A percentile compares a stretch with the other conserved stretches of the same genome.
phyloP scores from a whole-genome alignment of 2,888 invertebrate genomes.

The Autographa pulchrina region DNA sequence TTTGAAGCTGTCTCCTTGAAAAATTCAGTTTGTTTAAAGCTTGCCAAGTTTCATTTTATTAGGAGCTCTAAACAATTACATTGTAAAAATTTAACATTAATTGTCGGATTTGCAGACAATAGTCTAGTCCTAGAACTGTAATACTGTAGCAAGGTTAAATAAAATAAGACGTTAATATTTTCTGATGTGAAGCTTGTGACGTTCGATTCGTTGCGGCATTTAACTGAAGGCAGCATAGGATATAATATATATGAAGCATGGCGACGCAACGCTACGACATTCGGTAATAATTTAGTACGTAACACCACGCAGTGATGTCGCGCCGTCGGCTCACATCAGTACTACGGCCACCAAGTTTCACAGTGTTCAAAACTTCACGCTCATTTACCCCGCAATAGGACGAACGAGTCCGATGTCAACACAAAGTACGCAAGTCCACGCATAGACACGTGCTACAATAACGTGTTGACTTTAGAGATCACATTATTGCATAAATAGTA shows the following conservation, averaged over 20 bases:
- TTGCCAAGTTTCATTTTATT: neutral
- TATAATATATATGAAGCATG: neutral
- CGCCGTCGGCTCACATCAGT: neutral
- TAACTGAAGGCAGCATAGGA: neutral
- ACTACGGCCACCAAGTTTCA: neutral
- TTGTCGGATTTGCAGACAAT: slow-evolving; percentile 1
- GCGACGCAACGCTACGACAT: neutral
- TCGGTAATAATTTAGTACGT: slow-evolving; percentile 5
- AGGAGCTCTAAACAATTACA: neutral
- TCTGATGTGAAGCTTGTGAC: neutral
- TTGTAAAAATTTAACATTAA: neutral
- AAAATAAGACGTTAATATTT: slow-evolving; percentile 1
- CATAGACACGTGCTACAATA: slow-evolving; percentile 6
- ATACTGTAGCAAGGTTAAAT: neutral
- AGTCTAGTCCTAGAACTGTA: slow-evolving; percentile 4
- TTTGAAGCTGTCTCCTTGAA: neutral
- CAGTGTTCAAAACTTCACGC: neutral
- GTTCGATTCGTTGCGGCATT: neutral
- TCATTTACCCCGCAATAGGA: neutral
- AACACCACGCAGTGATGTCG: neutral
- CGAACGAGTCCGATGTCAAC: neutral
- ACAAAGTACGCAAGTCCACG: slow-evolving; percentile 5
- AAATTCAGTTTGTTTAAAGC: neutral
- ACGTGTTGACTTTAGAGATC: slow-evolving; percentile 2
- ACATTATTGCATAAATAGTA: slow-evolving; percentile 10